phyloP scores from a whole-genome alignment of 1,140 invertebrate genomes.

The Sarcophaga bullata region DNA sequence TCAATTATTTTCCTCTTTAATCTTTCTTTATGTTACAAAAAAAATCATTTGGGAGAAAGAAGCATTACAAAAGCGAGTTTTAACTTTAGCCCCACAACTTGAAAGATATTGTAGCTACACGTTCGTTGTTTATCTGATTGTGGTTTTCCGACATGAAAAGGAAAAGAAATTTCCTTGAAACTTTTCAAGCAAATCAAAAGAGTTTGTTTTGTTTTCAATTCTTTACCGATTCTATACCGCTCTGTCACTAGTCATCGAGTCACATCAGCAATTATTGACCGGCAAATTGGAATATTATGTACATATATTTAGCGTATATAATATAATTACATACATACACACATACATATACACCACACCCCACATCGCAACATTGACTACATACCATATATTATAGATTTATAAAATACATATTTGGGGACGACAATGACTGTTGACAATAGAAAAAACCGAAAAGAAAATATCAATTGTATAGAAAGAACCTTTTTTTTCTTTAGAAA shows the following conservation, averaged over 20 bases:
- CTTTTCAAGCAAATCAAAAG: constrained; percentile 37
- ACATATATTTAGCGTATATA: no score
- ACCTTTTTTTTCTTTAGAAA: background rate
- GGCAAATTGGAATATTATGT: no score
- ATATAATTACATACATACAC: background rate
- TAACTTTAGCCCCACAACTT: background rate
- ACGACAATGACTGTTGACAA: background rate
- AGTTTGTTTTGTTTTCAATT: constrained; percentile 19
- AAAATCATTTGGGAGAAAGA: background rate
- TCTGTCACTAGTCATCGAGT: background rate
- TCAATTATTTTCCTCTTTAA: no score
- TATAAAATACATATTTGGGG: no score
- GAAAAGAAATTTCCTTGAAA: constrained; percentile 6
- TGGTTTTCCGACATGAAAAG: background rate
- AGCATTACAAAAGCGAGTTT: constrained; percentile 16
- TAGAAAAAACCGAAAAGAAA: constrained; percentile 9
- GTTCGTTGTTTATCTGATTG: background rate
- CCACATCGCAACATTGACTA: no score
- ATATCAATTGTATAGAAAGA: background rate
- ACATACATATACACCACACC: background rate
- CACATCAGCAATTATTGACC: background rate
- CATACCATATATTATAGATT: background rate
- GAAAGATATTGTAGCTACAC: background rate
- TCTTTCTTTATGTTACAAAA: no score
- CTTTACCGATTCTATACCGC: background rate